Evolutionary conservation across 2,888 invertebrate genomes (phyloP), one percentile per base, ranked within the genome.

Genomic region (Falcaria lacertinaria): DNA sequence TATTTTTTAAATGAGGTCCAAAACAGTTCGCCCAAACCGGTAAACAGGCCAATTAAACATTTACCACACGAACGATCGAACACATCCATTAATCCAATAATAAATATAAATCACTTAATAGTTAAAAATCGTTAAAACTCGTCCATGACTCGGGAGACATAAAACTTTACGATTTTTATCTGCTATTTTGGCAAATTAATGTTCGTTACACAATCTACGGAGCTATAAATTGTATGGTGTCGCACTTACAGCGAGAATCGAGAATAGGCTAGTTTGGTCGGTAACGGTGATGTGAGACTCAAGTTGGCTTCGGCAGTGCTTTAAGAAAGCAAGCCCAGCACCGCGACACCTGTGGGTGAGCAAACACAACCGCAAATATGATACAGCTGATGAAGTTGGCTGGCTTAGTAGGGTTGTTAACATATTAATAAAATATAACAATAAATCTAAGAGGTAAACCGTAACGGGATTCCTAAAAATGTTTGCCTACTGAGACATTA

Each of bases 41-140:
- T 65, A 58, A 61, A 59, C 64, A 54, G 55, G 63, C 72, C 66
- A 72, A 72, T 77, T 71, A 77, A 69, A 69, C 62, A 67, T 67
- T 68, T 59, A 60, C 64, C 65, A 67, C 69, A 60, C 66, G 60
- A n/a, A n/a, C n/a, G 59, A 64, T 59, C 57, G 57, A 60, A 51
- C 59, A 54, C 54, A 55, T 57, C 65, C 72, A 70, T 76, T 74
- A 76, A 69, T 68, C 50, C 60, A 59, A 49, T 47, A 54, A 69
- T 77, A 71, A 69, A 64, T 54, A 74, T 76, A 74, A 76, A 70
- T 76, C 74, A 74, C 64, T 59, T 51, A 64, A 69, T 69, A 69
- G 64, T 76, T 74, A 70, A 69, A 70, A 68, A 74, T 69, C 67
- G 60, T 68, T 62, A 62, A 60, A 64, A 58, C 64, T 69, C 57